Conservation (phyloP, 1,140 invertebrate species). For the Araneus ventricosus region DNA sequence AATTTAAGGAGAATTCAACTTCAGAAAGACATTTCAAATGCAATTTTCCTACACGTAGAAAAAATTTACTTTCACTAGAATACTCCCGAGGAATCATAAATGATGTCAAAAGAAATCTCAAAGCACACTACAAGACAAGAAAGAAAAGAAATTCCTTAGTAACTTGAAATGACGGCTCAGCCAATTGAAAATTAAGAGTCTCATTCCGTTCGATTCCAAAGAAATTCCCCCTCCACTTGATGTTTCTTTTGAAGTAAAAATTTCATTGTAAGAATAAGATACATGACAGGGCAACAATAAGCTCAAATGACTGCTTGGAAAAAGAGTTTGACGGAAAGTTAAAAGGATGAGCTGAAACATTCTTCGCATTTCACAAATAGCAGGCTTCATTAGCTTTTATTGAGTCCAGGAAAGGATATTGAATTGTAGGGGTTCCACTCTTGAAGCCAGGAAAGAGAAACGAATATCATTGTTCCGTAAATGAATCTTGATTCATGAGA, state of each 20-base stretch:
- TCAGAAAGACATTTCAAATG: no score
- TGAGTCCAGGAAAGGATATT: slow-evolving; percentile 10
- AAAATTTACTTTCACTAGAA: not conserved
- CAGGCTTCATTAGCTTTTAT: slow-evolving; percentile 49
- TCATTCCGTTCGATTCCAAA: not conserved
- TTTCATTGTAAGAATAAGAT: slow-evolving; percentile 26
- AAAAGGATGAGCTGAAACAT: slow-evolving; percentile 12
- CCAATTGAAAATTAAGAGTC: not conserved
- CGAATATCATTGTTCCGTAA: slow-evolving; percentile 26
- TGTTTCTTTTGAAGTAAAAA: slow-evolving; percentile 14
- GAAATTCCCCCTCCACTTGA: not conserved
- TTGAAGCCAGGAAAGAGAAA: not conserved
- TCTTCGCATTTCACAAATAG: slow-evolving; percentile 29
- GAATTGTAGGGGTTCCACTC: not conserved
- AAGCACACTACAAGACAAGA: not conserved
- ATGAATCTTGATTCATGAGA: slow-evolving; percentile 25
- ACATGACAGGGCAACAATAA: slow-evolving; percentile 41
- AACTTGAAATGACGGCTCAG: not conserved
- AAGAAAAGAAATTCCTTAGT: not conserved
- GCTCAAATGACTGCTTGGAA: not conserved
- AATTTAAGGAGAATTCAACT: not conserved
- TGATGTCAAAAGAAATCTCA: not conserved
- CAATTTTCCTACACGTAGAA: no score
- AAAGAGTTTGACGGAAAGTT: not conserved
- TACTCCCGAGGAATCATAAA: not conserved